Conservation (phyloP, 1,140 invertebrate genomes). For the Aphelenchoides avenae region DNA sequence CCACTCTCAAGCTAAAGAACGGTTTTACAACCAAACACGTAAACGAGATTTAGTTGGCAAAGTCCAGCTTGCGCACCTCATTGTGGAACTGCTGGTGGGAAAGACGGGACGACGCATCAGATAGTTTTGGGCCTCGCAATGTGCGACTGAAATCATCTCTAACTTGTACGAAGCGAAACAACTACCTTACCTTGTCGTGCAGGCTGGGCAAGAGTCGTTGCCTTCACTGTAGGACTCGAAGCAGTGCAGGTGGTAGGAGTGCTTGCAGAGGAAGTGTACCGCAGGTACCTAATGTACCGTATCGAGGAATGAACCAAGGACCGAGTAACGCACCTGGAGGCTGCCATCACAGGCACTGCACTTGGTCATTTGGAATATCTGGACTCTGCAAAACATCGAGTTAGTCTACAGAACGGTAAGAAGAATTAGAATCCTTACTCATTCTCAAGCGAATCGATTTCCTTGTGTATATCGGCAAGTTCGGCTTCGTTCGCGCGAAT, state of each 20-base stretch:
- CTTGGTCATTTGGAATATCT: conserved; percentile 50
- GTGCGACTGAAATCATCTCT: conserved; percentile 3
- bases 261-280: conserved; percentile 45
- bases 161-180: conserved; percentile 4
- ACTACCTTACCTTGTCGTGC: conserved; percentile 1
- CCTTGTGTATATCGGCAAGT: conserved; percentile 41
- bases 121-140: conserved; percentile 3
- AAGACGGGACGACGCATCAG: conserved; percentile 5
- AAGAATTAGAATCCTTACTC: conserved; percentile 15
- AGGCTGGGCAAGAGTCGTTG: conserved; percentile 19
- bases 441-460: conserved; percentile 45
- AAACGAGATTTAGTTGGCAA: conserved; percentile 3
- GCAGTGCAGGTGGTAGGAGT: conserved; percentile 45
- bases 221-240: conserved; percentile 39
- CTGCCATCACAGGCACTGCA: conserved; percentile 9
- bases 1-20: conserved; percentile 18
- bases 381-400: conserved; percentile 32
- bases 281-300: conserved; percentile 37
- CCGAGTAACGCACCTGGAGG: not conserved
- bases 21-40: no score
- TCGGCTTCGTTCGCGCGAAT: conserved; percentile 32
- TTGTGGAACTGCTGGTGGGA: conserved; percentile 15
- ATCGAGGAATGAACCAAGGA: not conserved
- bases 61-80: not conserved
- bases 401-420: not conserved